A percentile compares a stretch with the other conserved stretches of the same genome.
Evolutionary conservation across 1,140 invertebrate genomes (phyloP).

Genomic region (Drosophila orosa): DNA sequence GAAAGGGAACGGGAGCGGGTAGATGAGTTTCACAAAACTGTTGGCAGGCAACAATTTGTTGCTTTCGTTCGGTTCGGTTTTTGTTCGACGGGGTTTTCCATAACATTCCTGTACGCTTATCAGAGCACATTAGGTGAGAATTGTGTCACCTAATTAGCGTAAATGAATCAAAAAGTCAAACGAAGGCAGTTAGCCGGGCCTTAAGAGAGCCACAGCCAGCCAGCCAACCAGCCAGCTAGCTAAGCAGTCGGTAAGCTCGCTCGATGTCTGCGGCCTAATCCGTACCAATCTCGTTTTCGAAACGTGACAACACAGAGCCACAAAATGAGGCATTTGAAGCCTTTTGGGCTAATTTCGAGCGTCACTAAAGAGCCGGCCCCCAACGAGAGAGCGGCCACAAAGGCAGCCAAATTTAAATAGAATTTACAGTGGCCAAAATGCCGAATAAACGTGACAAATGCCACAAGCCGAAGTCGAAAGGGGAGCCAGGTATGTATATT

Average conservation of each 20-base stretch:
- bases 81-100: slow-evolving; percentile 39
- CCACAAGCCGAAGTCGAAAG: slow-evolving; percentile 21
- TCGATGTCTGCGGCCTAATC: slow-evolving; percentile 54
- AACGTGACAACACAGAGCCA: slow-evolving; percentile 67
- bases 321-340: slow-evolving; percentile 62
- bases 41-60: slow-evolving; percentile 75
- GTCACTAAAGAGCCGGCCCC: slow-evolving; percentile 37
- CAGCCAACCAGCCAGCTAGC: slow-evolving; percentile 14
- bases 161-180: slow-evolving; percentile 78
- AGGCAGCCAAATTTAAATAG: slow-evolving; percentile 50
- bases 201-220: slow-evolving; percentile 3
- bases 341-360: slow-evolving; percentile 62
- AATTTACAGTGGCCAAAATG: slow-evolving; percentile 46
- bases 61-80: slow-evolving; percentile 34
- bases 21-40: slow-evolving; percentile 38
- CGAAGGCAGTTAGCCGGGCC: slow-evolving; percentile 50
- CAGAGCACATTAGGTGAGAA: slow-evolving; percentile 83
- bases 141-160: slow-evolving; percentile 84
- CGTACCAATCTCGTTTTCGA: slow-evolving; percentile 64
- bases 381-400: slow-evolving; percentile 8
- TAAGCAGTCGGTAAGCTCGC: background rate
- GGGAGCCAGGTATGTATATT: background rate
- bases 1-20: slow-evolving; percentile 17
- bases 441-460: slow-evolving; percentile 57
- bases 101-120: slow-evolving; percentile 71